Base-by-base conservation (phyloP, 2,113 vertebrate genomes). In the Epinephelus cyanopodus region DNA sequence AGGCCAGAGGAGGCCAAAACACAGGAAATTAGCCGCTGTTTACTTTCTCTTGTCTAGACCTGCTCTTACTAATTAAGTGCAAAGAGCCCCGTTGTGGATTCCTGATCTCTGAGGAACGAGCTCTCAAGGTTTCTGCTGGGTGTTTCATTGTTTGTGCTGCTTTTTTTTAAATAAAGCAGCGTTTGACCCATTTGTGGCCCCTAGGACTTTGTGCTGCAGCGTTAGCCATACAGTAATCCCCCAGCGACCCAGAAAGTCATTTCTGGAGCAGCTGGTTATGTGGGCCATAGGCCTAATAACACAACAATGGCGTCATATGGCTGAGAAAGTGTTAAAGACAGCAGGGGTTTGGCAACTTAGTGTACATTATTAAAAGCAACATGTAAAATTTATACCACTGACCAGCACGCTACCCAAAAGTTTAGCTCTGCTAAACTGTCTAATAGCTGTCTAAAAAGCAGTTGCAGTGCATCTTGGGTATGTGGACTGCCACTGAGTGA, bases 191-290 rank as follows among this genome's bases (percentile, higher is more conserved):
- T 81, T 90, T 92, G 90, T 81, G 88, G 77, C 84, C 88, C 89
- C 84, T 78, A 67, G 72, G 62, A 74, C 74, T 60, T 58, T 33
- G 73, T 29, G 70, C 77, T 17, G 65, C 52, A 6, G 83, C 27
- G 58, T 81, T 79, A 78, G 84, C 75, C 48, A 0, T 68, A 37
- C 69, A 54, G 15, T 95, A 95, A 94, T 94, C 92, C 90, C 70
- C 12, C 18, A 12, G 50, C 84, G 91, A 91, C 92, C 92, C 92
- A 94, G 84, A 93, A 91, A 92, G 83, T 73, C 19, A 80, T 79
- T 80, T 88, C 67, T 81, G 42, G 70, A 93, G 90, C 92, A 93
- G 91, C 92, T 92, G 90, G 85, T 73, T 77, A 88, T 90, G 79
- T 90, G 87, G 86, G 83, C 79, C 85, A 75, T 77, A 77, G 69